Conservation (phyloP, 2,888 invertebrate genomes). For the Andrena dorsata region DNA sequence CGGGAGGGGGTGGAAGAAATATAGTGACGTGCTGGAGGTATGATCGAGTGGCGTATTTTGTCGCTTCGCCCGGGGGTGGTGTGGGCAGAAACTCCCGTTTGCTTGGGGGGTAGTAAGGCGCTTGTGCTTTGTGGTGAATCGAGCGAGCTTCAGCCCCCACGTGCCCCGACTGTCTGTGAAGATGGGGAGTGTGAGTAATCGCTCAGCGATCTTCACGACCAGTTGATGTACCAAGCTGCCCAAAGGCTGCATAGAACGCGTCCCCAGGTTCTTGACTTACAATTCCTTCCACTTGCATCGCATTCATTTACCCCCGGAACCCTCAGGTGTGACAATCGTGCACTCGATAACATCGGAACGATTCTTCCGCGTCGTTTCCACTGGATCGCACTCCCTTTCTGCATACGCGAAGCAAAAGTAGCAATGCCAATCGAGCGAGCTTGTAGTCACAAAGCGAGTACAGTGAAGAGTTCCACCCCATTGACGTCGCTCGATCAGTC, state of each 20-base stretch:
- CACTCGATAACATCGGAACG: not conserved
- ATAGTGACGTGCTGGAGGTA: not conserved
- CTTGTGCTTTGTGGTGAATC: too few relatives aligned
- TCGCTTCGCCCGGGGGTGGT: too few relatives aligned
- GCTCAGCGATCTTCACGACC: too few relatives aligned
- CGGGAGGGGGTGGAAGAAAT: not conserved
- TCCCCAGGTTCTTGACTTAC: not conserved
- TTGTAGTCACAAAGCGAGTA: constrained; percentile 24
- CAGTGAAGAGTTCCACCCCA: constrained; percentile 1
- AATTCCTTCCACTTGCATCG: not conserved
- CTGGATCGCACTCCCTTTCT: not conserved
- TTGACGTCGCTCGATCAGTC: constrained; percentile 6
- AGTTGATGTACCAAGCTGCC: too few relatives aligned
- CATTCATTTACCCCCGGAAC: not conserved
- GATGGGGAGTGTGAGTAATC: too few relatives aligned
- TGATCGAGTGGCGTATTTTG: too few relatives aligned
- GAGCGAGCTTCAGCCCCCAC: too few relatives aligned
- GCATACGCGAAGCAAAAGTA: not conserved
- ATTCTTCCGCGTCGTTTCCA: not conserved
- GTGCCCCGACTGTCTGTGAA: too few relatives aligned
- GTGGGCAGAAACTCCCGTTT: too few relatives aligned
- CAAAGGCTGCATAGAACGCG: not conserved
- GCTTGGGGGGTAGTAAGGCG: too few relatives aligned
- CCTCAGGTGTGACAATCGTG: not conserved
- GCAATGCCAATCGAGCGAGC: constrained; percentile 13